Percentiles rank a stretch among this genome's conserved stretches.
phyloP scores from a whole-genome alignment of 2,888 invertebrate genomes.

The Mimas tiliae region DNA sequence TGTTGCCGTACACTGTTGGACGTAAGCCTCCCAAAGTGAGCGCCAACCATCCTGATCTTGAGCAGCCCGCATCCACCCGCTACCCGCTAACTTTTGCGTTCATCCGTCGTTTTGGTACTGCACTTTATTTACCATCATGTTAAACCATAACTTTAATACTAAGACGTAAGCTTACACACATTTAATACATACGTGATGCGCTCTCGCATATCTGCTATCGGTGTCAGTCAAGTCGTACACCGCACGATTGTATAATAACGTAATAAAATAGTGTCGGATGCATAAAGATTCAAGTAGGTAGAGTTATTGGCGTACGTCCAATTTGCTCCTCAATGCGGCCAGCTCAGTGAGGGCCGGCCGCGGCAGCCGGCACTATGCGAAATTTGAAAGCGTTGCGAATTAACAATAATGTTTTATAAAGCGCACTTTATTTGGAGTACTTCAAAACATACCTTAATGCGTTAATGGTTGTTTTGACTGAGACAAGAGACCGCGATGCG shows the following conservation, averaged over 20 bases:
- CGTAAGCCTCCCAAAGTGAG: no score
- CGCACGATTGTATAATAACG: slow-evolving; percentile 31
- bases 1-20: no score
- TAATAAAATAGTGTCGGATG: slow-evolving; percentile 56
- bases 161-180: background rate
- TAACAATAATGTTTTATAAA: slow-evolving; percentile 40
- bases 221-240: slow-evolving; percentile 10
- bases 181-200: slow-evolving; percentile 4
- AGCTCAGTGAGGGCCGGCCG: background rate
- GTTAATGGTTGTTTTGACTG: no score
- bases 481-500: no score
- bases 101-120: no score
- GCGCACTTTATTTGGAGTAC: no score
- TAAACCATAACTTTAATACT: no score
- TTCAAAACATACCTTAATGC: no score
- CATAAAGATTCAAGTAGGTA: slow-evolving; percentile 58
- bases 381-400: slow-evolving; percentile 62
- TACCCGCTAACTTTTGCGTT: no score
- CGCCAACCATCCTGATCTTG: no score
- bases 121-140: no score
- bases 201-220: slow-evolving; percentile 3
- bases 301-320: slow-evolving; percentile 56
- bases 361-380: slow-evolving; percentile 39
- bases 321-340: slow-evolving; percentile 35
- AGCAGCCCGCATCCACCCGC: no score